A percentile compares a stretch with the other conserved stretches of the same genome.
Conservation (phyloP, 1,140 invertebrate genomes). For the Zaprionus kolodkinae region DNA sequence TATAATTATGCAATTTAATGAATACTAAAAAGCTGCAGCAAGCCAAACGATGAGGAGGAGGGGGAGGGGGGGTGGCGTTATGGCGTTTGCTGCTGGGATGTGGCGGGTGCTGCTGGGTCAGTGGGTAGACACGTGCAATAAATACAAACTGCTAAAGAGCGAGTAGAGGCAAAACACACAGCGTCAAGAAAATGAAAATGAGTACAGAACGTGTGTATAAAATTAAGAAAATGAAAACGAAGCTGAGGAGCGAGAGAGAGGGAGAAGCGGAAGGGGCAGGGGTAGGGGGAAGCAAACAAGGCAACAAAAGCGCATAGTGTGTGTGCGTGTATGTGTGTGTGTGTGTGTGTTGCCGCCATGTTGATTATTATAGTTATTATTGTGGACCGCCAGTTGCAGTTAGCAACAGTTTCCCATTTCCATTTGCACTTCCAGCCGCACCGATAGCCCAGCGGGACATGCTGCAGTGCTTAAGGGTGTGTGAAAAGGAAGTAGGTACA, state of each 20-base stretch:
- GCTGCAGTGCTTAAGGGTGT: not conserved
- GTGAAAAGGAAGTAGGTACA: not conserved
- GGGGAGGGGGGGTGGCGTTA: not conserved
- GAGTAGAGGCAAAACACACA: constrained; percentile 47
- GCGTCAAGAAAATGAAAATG: constrained; percentile 65
- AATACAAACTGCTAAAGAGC: constrained; percentile 58
- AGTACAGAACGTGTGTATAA: constrained; percentile 66
- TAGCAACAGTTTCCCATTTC: constrained; percentile 38
- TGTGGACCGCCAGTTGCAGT: constrained; percentile 57
- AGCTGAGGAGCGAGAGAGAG: constrained; percentile 21
- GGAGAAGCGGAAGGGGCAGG: not conserved
- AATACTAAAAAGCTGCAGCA: constrained; percentile 73
- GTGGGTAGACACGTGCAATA: constrained; percentile 54
- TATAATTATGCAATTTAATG: constrained; percentile 82
- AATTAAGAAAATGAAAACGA: constrained; percentile 75
- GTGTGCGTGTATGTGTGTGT: constrained; percentile 20
- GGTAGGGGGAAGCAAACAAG: constrained; percentile 22
- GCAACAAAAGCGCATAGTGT: constrained; percentile 17
- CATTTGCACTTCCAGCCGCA: constrained; percentile 11
- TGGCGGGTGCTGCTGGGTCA: constrained; percentile 4
- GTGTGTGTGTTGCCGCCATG: constrained; percentile 50
- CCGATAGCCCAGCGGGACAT: not conserved
- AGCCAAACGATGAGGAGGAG: constrained; percentile 10
- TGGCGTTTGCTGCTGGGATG: too few species aligned
- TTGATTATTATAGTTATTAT: constrained; percentile 80